Base-by-base conservation (phyloP, 2,797 vertebrate genomes). In the Dromococcyx pavoninus region DNA sequence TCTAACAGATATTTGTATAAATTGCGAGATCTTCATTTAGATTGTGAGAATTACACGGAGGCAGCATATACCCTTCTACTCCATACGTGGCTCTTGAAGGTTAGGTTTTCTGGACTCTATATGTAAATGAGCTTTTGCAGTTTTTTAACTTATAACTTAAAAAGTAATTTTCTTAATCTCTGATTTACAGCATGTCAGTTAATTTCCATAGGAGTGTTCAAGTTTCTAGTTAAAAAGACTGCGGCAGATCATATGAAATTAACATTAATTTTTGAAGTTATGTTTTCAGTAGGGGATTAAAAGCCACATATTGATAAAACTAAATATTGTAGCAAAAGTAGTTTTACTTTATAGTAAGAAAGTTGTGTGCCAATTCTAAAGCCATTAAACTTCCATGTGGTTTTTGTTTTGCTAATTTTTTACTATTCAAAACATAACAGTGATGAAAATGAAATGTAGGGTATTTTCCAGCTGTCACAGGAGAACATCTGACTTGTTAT, bases 41-140 rank as follows among this genome's bases (percentile, higher is more conserved):
- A 99, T 85, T 98, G 98, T 73, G 99, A 99, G 94, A 99, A 99
- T 97, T 99, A 98, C 98, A 99, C 99, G 0, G 99, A 99, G 96
- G 99, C 99, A 4, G 99, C 99, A 2, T 99, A 99, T 74, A 99
- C 99, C 3, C 98, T 99, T 74, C 98, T 99, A 32, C 98, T 99
- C 44, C 99, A 99, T 66, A 99, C 99, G 4, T 99, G 98, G 92
- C 98, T 99, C 94, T 98, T 99, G 88, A 99, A 99, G 99, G 99
- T 99, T 96, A 93, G 94, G 54, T 41, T 69, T 86, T 43, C 79
- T 77, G 8, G 93, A 80, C 39, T 77, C 61, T 56, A 3, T 50
- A 48, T 25, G 13, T 60, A 57, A 62, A 69, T 51, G 62, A 64
- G 13, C 4, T 50, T 74, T 46, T 65, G 11, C 54, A 46, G 3